These are phyloP conservation scores for Scopus umbretta DNA, from an alignment of 2,113 vertebrate species.

Conservation along the genomic window DNA sequence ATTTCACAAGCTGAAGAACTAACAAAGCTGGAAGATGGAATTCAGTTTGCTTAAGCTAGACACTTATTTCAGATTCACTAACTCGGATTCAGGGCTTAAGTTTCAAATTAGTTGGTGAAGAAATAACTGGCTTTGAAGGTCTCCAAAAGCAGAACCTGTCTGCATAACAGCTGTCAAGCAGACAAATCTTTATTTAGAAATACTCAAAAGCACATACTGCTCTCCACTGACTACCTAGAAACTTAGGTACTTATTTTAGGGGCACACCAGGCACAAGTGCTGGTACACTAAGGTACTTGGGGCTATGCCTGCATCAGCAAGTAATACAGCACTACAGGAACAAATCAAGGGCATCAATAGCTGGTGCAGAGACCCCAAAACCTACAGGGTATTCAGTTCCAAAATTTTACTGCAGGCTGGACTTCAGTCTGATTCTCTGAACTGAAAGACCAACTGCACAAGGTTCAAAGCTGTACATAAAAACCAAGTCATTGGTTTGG, in stretches of 20 bases:
- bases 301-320: not conserved
- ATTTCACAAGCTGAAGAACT: not conserved
- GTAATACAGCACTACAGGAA: not conserved
- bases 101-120: not conserved
- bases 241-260: not conserved
- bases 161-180: not conserved
- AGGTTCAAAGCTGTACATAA: not conserved
- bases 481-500: not conserved
- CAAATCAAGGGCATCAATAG: not conserved
- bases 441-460: not conserved
- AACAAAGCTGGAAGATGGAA: not conserved
- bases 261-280: not conserved
- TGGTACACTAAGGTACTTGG: not conserved
- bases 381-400: not conserved
- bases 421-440: not conserved
- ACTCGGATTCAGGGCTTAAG: not conserved
- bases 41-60: not conserved
- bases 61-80: not conserved
- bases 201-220: not conserved
- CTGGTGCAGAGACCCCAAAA: not conserved
- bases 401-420: not conserved
- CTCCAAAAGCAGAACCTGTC: not conserved
- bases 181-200: not conserved
- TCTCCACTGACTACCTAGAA: not conserved
- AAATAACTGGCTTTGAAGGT: not conserved